These are phyloP conservation scores for Keiferia lycopersicella DNA, from an alignment of 2,888 invertebrate species.

Conservation along the genomic window DNA sequence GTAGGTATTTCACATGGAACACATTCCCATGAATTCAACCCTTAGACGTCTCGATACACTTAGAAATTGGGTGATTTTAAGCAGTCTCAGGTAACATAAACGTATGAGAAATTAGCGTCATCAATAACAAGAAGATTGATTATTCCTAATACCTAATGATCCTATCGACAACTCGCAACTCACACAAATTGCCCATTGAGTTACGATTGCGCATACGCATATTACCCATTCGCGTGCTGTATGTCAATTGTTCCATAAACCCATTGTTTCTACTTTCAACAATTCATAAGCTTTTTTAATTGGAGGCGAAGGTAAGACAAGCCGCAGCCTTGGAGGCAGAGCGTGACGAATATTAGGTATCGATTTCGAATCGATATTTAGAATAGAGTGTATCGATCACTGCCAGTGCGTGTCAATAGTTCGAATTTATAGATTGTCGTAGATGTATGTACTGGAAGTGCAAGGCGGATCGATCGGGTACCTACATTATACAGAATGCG, in stretches of 20 bases:
- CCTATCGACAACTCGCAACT: neutral
- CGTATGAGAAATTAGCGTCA: too few relatives aligned
- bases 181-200: constrained; percentile 16
- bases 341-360: constrained; percentile 44
- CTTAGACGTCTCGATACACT: too few relatives aligned
- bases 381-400: constrained; percentile 32
- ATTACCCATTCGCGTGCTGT: constrained; percentile 5
- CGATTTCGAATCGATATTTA: constrained; percentile 54
- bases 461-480: neutral
- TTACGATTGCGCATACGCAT: constrained; percentile 3
- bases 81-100: too few relatives aligned
- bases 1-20: too few relatives aligned
- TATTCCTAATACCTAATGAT: neutral
- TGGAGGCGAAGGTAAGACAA: constrained; percentile 21
- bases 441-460: neutral
- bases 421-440: neutral
- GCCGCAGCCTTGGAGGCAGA: constrained; percentile 12
- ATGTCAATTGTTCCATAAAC: constrained; percentile 25
- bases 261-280: constrained; percentile 16
- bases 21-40: too few relatives aligned
- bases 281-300: constrained; percentile 30
- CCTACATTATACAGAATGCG: too few relatives aligned
- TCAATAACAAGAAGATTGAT: constrained; percentile 2
- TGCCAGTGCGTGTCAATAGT: constrained; percentile 21
- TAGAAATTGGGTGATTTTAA: too few relatives aligned